These are phyloP conservation scores for Cyaniris semiargus DNA, from an alignment of 2,888 invertebrate genomes.

Conservation along the genomic window DNA sequence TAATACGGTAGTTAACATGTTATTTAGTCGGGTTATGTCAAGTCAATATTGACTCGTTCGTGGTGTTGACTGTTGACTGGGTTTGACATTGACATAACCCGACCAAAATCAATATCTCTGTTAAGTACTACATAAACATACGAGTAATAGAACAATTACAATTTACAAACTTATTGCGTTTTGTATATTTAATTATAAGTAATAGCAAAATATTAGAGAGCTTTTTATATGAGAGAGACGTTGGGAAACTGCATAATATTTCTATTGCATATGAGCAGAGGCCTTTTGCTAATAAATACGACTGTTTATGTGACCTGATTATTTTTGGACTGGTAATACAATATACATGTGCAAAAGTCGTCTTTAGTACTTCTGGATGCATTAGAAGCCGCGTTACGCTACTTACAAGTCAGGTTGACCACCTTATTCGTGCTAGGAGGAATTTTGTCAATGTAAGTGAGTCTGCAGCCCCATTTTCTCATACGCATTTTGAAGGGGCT, in stretches of 20 bases:
- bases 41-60: too few relatives aligned
- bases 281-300: neutral
- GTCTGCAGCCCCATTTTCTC: too few relatives aligned
- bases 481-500: too few relatives aligned
- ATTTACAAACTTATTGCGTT: too few relatives aligned
- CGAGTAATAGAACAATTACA: too few relatives aligned
- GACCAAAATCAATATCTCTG: neutral
- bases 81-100: neutral
- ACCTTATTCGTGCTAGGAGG: neutral
- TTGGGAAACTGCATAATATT: neutral
- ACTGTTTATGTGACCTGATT: neutral
- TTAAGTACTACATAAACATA: too few relatives aligned
- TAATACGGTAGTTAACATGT: too few relatives aligned
- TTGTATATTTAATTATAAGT: too few relatives aligned
- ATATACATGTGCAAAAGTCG: neutral
- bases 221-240: too few relatives aligned
- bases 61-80: too few relatives aligned
- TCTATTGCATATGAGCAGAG: neutral
- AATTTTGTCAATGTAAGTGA: neutral
- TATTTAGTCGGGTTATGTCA: too few relatives aligned
- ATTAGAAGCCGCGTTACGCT: neutral
- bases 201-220: too few relatives aligned
- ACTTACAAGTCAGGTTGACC: neutral
- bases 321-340: neutral
- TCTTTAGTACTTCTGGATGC: neutral